Evolutionary conservation across 1,140 invertebrate species (phyloP).

Genomic region (Drosophila ananassae): DNA sequence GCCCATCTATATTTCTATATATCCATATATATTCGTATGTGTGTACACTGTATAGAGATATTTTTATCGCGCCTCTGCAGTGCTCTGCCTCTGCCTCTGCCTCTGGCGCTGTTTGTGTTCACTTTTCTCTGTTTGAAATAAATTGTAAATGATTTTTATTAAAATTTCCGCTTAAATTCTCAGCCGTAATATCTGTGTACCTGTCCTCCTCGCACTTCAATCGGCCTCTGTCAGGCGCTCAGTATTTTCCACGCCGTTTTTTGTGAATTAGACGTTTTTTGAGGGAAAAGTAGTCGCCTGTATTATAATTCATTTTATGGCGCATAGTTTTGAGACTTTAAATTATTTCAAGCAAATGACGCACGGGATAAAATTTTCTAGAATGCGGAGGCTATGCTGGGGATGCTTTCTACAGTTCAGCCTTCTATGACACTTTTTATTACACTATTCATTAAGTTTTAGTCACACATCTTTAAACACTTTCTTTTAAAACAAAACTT

Average conservation of each 20-base stretch:
- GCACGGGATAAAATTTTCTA: slow-evolving; percentile 18
- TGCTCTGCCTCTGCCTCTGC: slow-evolving; percentile 11
- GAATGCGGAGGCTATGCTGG: background rate
- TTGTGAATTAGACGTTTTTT: slow-evolving; percentile 39
- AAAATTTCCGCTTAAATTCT: slow-evolving; percentile 80
- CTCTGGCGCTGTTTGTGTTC: slow-evolving; percentile 17
- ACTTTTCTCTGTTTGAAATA: slow-evolving; percentile 75
- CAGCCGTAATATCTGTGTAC: slow-evolving; percentile 37
- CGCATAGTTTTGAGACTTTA: slow-evolving; percentile 30
- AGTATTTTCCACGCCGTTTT: slow-evolving; percentile 1
- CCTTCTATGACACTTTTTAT: background rate
- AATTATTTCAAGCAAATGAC: slow-evolving; percentile 15
- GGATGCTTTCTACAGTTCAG: background rate
- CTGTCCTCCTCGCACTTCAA: slow-evolving; percentile 19
- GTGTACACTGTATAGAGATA: slow-evolving; percentile 8
- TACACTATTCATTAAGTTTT: background rate
- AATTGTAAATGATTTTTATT: slow-evolving; percentile 82
- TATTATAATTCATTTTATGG: slow-evolving; percentile 31
- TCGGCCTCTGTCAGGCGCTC: slow-evolving; percentile 3
- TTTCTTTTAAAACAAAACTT: background rate
- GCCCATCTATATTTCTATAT: slow-evolving; percentile 1
- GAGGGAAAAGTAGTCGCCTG: slow-evolving; percentile 24
- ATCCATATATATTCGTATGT: slow-evolving; percentile 9
- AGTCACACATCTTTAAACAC: background rate
- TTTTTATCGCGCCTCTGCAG: slow-evolving; percentile 35